Evolutionary conservation across 2,113 vertebrate genomes (phyloP), one percentile per base, ranked within the genome.

Genomic region (Ochotona curzoniae): DNA sequence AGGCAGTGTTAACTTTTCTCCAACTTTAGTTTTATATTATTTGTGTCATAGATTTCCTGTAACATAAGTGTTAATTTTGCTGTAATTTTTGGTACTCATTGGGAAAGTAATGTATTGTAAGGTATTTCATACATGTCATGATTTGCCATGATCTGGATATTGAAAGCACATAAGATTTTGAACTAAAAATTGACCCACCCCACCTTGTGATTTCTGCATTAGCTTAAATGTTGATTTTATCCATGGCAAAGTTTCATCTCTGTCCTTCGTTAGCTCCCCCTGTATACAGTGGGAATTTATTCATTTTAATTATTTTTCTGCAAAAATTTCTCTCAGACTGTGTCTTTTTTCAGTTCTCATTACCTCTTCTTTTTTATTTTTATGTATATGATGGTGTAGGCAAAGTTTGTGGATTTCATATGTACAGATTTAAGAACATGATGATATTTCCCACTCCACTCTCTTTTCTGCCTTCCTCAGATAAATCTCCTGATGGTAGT

Each of bases 51-150:
- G 99, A 99, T 99, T 99, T 99, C 99, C 99, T 99, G 98, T 98
- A 98, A 99, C 96, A 99, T 99, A 99, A 99, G 99, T 99, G 99
- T 99, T 99, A 99, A 99, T 99, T 99, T 99, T 99, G 99, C 99
- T 99, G 99, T 99, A 99, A 99, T 99, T 99, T 99, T 99, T 99
- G 99, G 99, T 99, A 99, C 99, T 99, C 99, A 99, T 98, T 99
- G 99, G 99, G 99, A 99, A 99, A 99, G 99, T 99, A 99, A 99
- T 99, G 99, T 99, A 99, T 99, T 99, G 99, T 99, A 99, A 99
- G 99, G 99, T 99, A 99, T 99, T 99, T 99, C 99, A 99, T 99
- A 99, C 99, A 99, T 99, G 99, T 99, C 99, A 99, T 99, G 99
- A 99, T 98, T 97, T 98, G 99, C 98, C 99, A 99, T 98, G 98